Conservation (phyloP, 2,797 vertebrate species). For the Alcedo quadribrachys region DNA sequence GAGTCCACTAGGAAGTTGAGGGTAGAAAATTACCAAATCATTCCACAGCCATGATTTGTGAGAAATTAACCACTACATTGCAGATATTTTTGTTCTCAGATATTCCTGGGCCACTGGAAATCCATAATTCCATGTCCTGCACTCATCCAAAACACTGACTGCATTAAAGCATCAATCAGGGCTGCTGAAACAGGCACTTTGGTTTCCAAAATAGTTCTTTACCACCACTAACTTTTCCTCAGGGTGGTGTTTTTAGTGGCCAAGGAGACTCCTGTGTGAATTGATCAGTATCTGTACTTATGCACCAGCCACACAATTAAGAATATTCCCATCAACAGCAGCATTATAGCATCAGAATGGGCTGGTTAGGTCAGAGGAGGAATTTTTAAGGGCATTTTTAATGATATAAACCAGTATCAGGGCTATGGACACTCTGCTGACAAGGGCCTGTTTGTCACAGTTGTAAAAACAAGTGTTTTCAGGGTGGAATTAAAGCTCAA, state of each 20-base stretch:
- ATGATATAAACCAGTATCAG: neutral
- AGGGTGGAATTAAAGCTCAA: neutral
- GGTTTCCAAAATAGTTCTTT: neutral
- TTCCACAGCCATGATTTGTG: neutral
- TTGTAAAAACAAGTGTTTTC: neutral
- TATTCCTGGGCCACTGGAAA: neutral
- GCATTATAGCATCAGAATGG: neutral
- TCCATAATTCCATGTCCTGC: accelerated
- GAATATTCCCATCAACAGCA: neutral
- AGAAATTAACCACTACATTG: neutral
- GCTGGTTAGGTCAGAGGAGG: neutral
- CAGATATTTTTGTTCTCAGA: neutral
- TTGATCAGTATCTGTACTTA: neutral
- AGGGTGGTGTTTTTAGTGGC: neutral
- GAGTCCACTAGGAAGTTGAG: neutral
- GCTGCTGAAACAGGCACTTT: neutral
- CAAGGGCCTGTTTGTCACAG: neutral
- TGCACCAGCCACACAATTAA: neutral
- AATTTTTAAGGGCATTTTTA: neutral
- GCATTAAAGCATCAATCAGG: neutral
- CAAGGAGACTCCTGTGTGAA: neutral
- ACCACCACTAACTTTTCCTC: neutral
- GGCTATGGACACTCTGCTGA: neutral
- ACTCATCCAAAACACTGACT: neutral
- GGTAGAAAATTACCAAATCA: neutral